phyloP scores from a whole-genome alignment of 2,113 vertebrate species.

The Verasper variegatus region DNA sequence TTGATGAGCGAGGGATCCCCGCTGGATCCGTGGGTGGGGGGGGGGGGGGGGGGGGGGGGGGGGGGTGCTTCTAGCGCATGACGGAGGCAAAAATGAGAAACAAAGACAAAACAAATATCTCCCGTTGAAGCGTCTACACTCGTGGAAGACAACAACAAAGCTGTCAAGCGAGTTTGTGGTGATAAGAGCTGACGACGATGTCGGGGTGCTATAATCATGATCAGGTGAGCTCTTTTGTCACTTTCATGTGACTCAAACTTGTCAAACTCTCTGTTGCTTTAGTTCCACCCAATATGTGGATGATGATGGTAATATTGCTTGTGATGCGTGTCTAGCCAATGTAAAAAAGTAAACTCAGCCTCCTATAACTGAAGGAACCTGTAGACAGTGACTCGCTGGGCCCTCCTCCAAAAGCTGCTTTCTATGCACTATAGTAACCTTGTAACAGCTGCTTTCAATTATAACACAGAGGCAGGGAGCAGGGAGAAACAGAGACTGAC shows the following conservation, averaged over 20 bases:
- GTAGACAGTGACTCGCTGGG: constrained; percentile 36
- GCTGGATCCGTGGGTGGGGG: too few relatives aligned
- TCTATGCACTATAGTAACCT: constrained; percentile 79
- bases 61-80: too few relatives aligned
- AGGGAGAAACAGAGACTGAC: constrained; percentile 42
- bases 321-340: not conserved
- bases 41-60: too few relatives aligned
- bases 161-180: too few relatives aligned
- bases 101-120: too few relatives aligned
- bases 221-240: not conserved
- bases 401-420: constrained; percentile 50
- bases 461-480: constrained; percentile 66
- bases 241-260: not conserved
- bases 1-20: too few relatives aligned
- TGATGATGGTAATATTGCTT: not conserved
- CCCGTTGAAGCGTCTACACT: too few relatives aligned
- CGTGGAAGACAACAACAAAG: too few relatives aligned
- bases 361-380: constrained; percentile 10
- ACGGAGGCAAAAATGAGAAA: too few relatives aligned
- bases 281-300: not conserved
- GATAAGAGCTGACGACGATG: too few relatives aligned
- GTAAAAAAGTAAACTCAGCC: constrained; percentile 4
- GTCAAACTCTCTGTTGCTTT: not conserved
- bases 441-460: constrained; percentile 83
- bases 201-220: too few relatives aligned